Base-by-base conservation (phyloP, 2,888 invertebrate species). In the Troides helena region DNA sequence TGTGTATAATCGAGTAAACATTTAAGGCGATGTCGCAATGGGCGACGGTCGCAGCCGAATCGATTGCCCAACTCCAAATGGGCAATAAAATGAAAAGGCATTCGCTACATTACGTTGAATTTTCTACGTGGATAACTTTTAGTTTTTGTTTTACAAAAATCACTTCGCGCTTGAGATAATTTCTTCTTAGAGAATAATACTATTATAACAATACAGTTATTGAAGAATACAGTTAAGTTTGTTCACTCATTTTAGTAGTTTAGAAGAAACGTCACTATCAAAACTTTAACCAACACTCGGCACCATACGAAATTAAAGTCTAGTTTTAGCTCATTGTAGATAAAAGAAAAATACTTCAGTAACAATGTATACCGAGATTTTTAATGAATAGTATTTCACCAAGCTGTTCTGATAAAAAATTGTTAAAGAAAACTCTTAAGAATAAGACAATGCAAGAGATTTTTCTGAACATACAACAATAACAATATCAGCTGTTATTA, bases 1-100 rank as follows among this genome's bases (percentile, higher is more conserved):
- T 69, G 23, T 39, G 21, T 59, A 60, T 70, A 67, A 67, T 64
- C 60, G 70, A 67, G 66, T 63, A 63, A 67, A 67, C 60, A 63
- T 65, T 67, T 61, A 64, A 64, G 57, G 10, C 67, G 59, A 70
- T 70, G 64, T 70, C 60, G 70, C 70, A 70, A 70, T 56, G 59
- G 62, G 53, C 67, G 70, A 60, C 62, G 70, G 62, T 63, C 67
- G 62, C 66, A 17, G 62, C 62, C 21, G 43, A 67, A 59, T 63
- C 60, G 59, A 63, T 70, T 70, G 63, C 67, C n/a, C 56, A 70
- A 70, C 70, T 67, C 18, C 39, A 66, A 70, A 70, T 39, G 67
- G 70, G 53, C 67, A 67, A 67, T 67, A 67, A 66, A 70, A 66
- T 62, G 63, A 63, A 70, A 64, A 67, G 39, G 57, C 53, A 63